Evolutionary conservation across 2,113 vertebrate species (phyloP).

Genomic region (Psittacus erithacus): DNA sequence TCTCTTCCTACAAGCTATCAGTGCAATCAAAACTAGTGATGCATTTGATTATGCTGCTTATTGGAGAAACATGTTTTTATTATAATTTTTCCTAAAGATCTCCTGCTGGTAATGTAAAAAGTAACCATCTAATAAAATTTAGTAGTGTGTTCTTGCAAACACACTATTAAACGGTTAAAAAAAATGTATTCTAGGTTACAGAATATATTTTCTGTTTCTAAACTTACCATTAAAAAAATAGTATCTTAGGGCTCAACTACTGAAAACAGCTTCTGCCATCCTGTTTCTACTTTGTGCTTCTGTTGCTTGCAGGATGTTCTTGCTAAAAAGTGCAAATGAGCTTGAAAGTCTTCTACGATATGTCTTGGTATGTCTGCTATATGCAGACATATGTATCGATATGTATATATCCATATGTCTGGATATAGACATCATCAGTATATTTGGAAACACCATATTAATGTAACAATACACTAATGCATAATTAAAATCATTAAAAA

Average conservation of each 20-base stretch:
- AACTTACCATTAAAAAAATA: not conserved
- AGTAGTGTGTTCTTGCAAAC: not conserved
- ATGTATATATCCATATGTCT: not conserved
- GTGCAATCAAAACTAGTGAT: constrained; percentile 53
- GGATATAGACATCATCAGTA: not conserved
- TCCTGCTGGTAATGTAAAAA: constrained; percentile 30
- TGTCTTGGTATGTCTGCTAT: not conserved
- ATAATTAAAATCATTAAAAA: not conserved
- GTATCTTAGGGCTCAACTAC: not conserved
- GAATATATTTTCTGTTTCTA: not conserved
- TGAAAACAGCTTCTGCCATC: not conserved
- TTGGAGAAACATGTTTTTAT: constrained; percentile 21
- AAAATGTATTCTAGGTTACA: not conserved
- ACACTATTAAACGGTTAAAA: not conserved
- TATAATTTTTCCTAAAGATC: constrained; percentile 48
- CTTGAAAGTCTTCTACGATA: not conserved
- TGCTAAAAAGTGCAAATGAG: not conserved
- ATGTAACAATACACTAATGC: not conserved
- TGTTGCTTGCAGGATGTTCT: not conserved
- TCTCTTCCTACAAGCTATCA: constrained; percentile 18
- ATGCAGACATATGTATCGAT: not conserved
- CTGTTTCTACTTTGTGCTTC: not conserved
- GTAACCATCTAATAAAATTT: constrained; percentile 49
- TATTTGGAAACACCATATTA: not conserved
- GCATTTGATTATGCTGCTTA: constrained; percentile 57